Base-by-base conservation (phyloP, 2,113 vertebrate species). In the Tragelaphus strepsiceros region DNA sequence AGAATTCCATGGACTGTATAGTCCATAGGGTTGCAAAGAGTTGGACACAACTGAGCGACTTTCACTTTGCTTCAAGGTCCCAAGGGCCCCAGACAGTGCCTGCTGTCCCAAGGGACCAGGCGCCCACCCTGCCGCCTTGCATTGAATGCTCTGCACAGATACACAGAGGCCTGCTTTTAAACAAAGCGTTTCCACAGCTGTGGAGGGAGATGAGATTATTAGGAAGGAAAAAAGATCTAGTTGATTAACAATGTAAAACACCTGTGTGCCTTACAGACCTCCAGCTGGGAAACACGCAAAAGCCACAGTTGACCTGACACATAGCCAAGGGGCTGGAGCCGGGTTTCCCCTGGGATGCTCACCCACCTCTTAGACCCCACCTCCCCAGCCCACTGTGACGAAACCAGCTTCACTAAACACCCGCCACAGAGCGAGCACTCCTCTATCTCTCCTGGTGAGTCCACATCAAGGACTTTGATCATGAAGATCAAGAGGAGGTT, bases 231-330 rank as follows among this genome's bases (percentile, higher is more conserved):
- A 91, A 64, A 62, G 67, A 93, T 4, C 22, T 21, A 6, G 4
- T 56, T 93, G 71, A 91, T 95, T 96, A 97, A 94, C 89, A 96
- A 97, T 91, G 61, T 59, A 91, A 93, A 95, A 78, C 58, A 83
- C 67, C 46, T 56, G 39, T 77, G 80, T 7, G 43, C 67, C 59
- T 32, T 32, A 24, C 54, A 0, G 49, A 54, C 51, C 26, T n/a
- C 90, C 88, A 81, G 58, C 87, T 89, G 94, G 67, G 78, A 86
- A 86, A 53, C 35, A 96, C 77, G 67, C 81, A 84, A 78, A 92
- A 78, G 49, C 90, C 49, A 7, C 88, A 67, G 3, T 1, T 91
- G 88, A 95, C 77, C 59, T 56, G 85, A 39, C 28, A 30, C 58
- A 61, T 22, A 54, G 80, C 21, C 80, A 59, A 61, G 83, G 49